Evolutionary conservation across 2,797 vertebrate genomes (phyloP), one percentile per base, ranked within the genome.

Genomic region (Orestias chungarensis): DNA sequence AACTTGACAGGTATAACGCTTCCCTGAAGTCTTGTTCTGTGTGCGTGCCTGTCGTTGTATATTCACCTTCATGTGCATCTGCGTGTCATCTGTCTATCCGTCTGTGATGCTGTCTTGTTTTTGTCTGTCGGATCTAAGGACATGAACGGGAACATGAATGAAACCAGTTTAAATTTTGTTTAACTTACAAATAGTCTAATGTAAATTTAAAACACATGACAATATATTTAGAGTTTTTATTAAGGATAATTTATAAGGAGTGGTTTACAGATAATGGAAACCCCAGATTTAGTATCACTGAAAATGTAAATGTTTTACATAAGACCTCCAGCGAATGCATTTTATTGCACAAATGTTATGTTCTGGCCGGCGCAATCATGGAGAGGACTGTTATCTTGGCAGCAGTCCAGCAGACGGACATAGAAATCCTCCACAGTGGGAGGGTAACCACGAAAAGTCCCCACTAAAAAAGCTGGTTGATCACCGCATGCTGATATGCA

Each of bases 1-100:
- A 85, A 86, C 84, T 66, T 42, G 35, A 66, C 93, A 95, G 94
- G 94, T 95, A 95, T 88, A 92, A 75, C 71, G 77, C 82, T 64
- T 87, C 87, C 82, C 84, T 86, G 82, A 79, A 78, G 70, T 90
- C 64, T 74, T 83, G 78, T 88, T 44, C n/a, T 74, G 74, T 87
- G 64, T 86, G 61, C 68, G 70, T 87, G 31, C 73, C 57, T 79
- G 81, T 87, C 5, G 47, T 82, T 71, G 71, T 68, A n/a, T 50
- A 42, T 82, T 75, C 73, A 25, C 64, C 76, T 79, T 70, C 78
- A 55, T 54, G 73, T 86, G 55, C 66, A 40, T 78, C 66, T n/a
- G n/a, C n/a, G n/a, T n/a, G n/a, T n/a, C n/a, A n/a, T n/a, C n/a
- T n/a, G n/a, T n/a, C n/a, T 81, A 69, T 46, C 66, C 70, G 71